These are phyloP conservation scores for Oscarella lobularis DNA, from an alignment of 37 sponge, comb jelly and placozoan species.

Conservation along the genomic window DNA sequence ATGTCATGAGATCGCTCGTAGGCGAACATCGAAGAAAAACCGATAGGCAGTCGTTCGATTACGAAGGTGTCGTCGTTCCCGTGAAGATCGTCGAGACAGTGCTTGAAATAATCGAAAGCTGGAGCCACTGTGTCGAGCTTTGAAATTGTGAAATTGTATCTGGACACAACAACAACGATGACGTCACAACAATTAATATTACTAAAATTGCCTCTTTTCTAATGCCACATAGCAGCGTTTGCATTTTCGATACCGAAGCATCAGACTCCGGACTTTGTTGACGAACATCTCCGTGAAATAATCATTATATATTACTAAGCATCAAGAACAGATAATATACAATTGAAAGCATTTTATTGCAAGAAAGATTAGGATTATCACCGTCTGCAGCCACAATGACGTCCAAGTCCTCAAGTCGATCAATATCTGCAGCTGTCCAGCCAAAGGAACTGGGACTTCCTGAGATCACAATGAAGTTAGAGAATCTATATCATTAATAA, in stretches of 20 bases:
- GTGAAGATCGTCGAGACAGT: background rate
- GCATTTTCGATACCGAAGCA: background rate
- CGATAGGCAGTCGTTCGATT: background rate
- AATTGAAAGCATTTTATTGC: too few species aligned
- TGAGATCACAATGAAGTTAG: background rate
- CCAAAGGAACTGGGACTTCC: background rate
- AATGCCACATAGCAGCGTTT: background rate
- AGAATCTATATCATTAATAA: background rate
- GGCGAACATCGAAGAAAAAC: too few species aligned
- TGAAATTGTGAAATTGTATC: constrained; percentile 15
- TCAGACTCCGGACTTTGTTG: background rate
- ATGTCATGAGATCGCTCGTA: too few species aligned
- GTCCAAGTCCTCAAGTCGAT: constrained; percentile 1
- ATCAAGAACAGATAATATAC: too few species aligned
- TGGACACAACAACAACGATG: background rate
- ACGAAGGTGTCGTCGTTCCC: background rate
- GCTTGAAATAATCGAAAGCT: constrained; percentile 2
- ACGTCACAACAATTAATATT: background rate
- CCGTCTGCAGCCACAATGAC: constrained; percentile 19
- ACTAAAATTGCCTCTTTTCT: background rate
- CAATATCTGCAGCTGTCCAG: constrained; percentile 4
- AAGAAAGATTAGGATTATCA: too few species aligned
- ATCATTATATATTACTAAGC: constrained; percentile 12
- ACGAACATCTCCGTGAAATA: constrained; percentile 6
- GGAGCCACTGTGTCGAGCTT: constrained; percentile 14